Evolutionary conservation across 2,797 vertebrate species (phyloP).

Genomic region (Phoebastria nigripes): DNA sequence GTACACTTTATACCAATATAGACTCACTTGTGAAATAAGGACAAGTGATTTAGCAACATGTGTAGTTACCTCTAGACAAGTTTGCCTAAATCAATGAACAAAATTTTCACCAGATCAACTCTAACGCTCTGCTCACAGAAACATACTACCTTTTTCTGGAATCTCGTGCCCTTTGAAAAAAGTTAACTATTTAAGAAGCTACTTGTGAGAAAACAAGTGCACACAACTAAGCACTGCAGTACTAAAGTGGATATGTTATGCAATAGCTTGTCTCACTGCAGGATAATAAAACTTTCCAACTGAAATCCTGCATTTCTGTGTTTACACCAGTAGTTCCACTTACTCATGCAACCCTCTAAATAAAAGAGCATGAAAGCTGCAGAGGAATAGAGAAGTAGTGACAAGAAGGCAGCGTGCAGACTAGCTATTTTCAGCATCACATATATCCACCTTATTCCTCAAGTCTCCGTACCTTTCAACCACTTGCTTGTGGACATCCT

Average conservation of each 20-base stretch:
- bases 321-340: background rate
- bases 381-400: background rate
- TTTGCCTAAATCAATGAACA: background rate
- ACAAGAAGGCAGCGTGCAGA: background rate
- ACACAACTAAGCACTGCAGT: background rate
- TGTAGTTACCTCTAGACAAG: background rate
- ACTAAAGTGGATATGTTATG: background rate
- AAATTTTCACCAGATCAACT: background rate
- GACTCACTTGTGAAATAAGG: too few relatives aligned
- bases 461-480: slow-evolving; percentile 84
- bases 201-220: background rate
- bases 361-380: background rate
- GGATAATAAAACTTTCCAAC: background rate
- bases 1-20: background rate
- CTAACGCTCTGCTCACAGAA: background rate
- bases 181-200: background rate
- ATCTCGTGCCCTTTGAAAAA: background rate
- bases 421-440: background rate
- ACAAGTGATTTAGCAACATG: background rate
- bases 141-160: background rate
- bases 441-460: background rate
- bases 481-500: slow-evolving; percentile 90
- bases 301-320: background rate
- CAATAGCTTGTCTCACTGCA: background rate
- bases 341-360: background rate